A percentile compares a stretch with the other conserved stretches of the same genome.
Conservation (phyloP, 2,113 vertebrate species). For the Apteryx owenii region DNA sequence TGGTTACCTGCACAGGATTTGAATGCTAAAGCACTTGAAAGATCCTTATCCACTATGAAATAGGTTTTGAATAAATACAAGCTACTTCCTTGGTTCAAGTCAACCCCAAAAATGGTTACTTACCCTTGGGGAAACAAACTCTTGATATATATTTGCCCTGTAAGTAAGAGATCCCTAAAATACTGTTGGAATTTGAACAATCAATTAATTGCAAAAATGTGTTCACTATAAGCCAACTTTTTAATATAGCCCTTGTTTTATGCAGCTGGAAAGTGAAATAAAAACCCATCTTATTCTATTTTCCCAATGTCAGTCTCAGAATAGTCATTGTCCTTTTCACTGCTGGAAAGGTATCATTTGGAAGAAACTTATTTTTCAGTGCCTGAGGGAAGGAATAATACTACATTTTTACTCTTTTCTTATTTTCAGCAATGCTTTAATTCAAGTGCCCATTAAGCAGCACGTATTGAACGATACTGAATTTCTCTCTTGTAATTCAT, state of each 20-base stretch:
- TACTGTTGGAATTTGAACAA: neutral
- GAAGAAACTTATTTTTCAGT: constrained; percentile 36
- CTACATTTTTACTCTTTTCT: constrained; percentile 26
- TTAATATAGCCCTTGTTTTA: neutral
- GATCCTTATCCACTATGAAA: neutral
- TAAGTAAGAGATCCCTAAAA: neutral
- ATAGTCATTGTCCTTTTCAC: constrained; percentile 2
- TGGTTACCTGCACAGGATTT: neutral
- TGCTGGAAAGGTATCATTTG: constrained; percentile 30
- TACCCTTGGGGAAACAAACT: neutral
- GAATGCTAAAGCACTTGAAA: neutral
- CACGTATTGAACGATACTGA: constrained; percentile 13
- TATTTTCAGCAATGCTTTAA: constrained; percentile 56
- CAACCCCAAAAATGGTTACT: neutral
- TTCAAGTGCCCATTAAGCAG: constrained; percentile 54
- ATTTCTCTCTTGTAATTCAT: neutral
- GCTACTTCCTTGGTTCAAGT: neutral
- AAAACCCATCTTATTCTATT: neutral
- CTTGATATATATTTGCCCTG: neutral
- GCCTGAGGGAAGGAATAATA: constrained; percentile 34
- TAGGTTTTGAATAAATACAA: neutral
- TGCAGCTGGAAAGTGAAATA: neutral
- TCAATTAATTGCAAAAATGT: neutral
- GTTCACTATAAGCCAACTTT: neutral
- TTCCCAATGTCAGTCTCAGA: neutral